phyloP scores from a whole-genome alignment of 1,140 invertebrate species.

The Cydia splendana region DNA sequence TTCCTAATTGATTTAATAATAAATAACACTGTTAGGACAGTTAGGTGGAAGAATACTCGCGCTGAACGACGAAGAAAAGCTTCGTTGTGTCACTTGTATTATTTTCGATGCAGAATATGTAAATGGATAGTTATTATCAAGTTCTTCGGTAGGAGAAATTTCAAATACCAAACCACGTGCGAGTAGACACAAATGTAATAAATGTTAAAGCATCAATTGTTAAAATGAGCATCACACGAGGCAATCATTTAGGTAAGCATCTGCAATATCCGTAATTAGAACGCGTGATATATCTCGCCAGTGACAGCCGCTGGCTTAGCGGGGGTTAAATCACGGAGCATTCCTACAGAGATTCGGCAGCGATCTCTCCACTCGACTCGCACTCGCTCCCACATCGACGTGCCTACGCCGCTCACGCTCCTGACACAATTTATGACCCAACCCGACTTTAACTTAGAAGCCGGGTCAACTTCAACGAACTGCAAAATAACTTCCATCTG shows the following conservation, averaged over 20 bases:
- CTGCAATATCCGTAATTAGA: conserved; percentile 49
- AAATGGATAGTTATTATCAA: too few relatives aligned
- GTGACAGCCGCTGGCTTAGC: conserved; percentile 44
- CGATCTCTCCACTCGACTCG: conserved; percentile 26
- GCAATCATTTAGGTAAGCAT: conserved; percentile 40
- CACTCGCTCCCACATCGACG: conserved; percentile 28
- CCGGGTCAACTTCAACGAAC: conserved; percentile 21
- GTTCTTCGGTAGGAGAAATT: neutral
- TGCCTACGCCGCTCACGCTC: conserved; percentile 23
- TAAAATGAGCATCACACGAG: conserved; percentile 35
- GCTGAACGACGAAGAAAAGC: too few relatives aligned
- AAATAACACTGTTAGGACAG: too few relatives aligned
- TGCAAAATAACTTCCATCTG: conserved; percentile 17
- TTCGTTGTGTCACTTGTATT: too few relatives aligned
- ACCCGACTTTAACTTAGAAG: conserved; percentile 29
- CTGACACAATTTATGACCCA: conserved; percentile 28
- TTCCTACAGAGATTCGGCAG: conserved; percentile 43
- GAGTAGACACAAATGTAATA: conserved; percentile 8
- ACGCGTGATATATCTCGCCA: conserved; percentile 49
- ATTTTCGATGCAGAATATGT: too few relatives aligned
- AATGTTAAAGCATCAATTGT: conserved; percentile 35
- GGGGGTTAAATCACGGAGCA: conserved; percentile 45
- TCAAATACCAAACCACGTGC: neutral
- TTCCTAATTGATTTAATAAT: neutral
- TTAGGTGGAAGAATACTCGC: too few relatives aligned